A percentile compares a stretch with the other conserved stretches of the same genome.
phyloP scores from a whole-genome alignment of 2,113 vertebrate species.

The Archilochus colubris region DNA sequence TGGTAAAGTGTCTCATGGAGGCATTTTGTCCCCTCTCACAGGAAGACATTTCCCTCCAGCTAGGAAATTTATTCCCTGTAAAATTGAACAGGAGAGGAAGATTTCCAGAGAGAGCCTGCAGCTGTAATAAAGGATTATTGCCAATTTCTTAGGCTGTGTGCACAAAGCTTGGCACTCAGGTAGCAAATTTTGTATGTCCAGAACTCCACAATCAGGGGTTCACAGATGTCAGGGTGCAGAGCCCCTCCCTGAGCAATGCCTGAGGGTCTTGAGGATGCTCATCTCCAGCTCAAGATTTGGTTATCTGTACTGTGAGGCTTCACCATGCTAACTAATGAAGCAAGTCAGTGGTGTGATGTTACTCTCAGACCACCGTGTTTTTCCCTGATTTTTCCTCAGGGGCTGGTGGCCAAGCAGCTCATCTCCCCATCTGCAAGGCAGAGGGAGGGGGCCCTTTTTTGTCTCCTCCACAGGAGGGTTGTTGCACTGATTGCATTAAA shows the following conservation, averaged over 20 bases:
- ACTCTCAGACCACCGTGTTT: neutral
- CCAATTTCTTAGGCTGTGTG: neutral
- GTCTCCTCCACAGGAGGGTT: neutral
- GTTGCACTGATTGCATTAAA: neutral
- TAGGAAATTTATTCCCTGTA: conserved; percentile 48
- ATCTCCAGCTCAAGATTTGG: neutral
- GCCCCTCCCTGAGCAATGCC: neutral
- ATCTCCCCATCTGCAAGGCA: neutral
- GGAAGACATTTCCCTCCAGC: conserved; percentile 11
- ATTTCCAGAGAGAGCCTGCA: neutral
- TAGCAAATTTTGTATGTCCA: neutral
- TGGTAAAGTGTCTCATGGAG: neutral
- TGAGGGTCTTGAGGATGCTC: neutral
- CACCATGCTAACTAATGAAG: fast-evolving
- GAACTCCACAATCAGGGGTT: neutral
- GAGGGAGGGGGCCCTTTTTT: neutral
- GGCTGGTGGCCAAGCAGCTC: neutral
- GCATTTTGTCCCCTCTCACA: neutral
- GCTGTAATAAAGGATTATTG: conserved; percentile 29
- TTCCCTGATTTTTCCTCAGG: neutral
- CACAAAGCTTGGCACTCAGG: neutral
- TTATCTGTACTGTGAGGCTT: neutral
- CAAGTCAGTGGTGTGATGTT: neutral
- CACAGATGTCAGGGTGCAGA: neutral
- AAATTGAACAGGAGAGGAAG: conserved; percentile 43